Percentiles rank a stretch among this genome's conserved stretches.
Conservation (phyloP, 2,797 vertebrate genomes). For the Phrynocephalus forsythii region DNA sequence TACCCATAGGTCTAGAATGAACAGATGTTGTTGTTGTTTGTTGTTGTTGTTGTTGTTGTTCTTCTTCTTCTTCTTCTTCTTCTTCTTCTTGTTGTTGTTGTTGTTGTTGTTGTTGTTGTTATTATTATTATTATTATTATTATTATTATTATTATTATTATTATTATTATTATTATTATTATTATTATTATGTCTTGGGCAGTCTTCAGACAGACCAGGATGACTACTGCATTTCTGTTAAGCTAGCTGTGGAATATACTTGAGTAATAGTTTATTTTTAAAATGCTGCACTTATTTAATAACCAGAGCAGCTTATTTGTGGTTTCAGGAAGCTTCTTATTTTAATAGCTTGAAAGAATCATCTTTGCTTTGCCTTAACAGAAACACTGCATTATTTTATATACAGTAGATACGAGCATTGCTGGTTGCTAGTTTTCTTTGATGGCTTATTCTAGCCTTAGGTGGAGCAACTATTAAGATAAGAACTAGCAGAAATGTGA, state of each 20-base stretch:
- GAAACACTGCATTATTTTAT: too few relatives aligned
- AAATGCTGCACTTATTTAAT: neutral
- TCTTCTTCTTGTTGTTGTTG: too few relatives aligned
- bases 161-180: too few relatives aligned
- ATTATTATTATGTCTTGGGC: too few relatives aligned
- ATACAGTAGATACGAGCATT: neutral
- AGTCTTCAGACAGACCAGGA: neutral
- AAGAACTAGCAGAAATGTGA: neutral
- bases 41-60: too few relatives aligned
- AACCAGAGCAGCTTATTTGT: neutral
- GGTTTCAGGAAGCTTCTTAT: neutral
- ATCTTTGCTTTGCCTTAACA: neutral
- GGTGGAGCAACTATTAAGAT: neutral
- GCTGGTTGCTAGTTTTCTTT: neutral
- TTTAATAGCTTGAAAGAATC: neutral
- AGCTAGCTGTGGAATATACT: neutral
- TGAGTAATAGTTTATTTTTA: too few relatives aligned
- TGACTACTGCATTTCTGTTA: neutral
- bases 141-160: too few relatives aligned
- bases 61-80: too few relatives aligned
- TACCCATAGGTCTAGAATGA: neutral
- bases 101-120: too few relatives aligned
- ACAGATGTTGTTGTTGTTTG: too few relatives aligned
- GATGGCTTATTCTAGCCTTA: neutral
- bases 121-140: too few relatives aligned